Percentiles rank a stretch among this genome's conserved stretches.
Conservation (phyloP, 2,888 invertebrate species). For the Euzetes globulus region DNA sequence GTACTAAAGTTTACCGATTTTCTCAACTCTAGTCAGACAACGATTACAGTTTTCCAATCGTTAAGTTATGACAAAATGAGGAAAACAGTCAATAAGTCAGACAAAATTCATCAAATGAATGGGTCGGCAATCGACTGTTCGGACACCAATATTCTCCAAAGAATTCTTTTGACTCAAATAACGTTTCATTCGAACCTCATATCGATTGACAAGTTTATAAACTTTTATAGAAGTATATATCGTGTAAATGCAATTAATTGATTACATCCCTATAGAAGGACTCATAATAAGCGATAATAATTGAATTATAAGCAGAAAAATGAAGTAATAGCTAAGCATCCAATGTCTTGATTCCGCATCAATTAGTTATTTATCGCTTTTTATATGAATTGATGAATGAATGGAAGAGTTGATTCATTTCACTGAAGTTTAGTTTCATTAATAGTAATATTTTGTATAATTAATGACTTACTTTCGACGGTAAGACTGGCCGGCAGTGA, state of each 20-base stretch:
- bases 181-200: too few species aligned
- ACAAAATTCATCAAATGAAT: not conserved
- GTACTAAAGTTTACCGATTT: not conserved
- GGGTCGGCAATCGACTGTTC: not conserved
- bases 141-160: not conserved
- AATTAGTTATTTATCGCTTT: too few species aligned
- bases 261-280: too few species aligned
- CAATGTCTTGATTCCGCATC: too few species aligned
- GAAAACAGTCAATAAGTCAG: not conserved
- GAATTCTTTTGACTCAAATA: too few species aligned
- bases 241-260: too few species aligned
- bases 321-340: too few species aligned
- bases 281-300: too few species aligned
- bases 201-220: too few species aligned
- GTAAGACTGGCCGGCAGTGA: slow-evolving; percentile 39
- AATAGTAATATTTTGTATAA: not conserved
- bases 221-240: too few species aligned
- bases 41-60: not conserved
- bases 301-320: too few species aligned
- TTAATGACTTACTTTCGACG: slow-evolving; percentile 39
- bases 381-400: not conserved
- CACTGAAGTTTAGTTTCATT: not conserved
- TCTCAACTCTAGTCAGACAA: not conserved
- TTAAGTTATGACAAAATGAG: slow-evolving; percentile 11
- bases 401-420: not conserved